phyloP scores from a whole-genome alignment of 2,113 vertebrate genomes.

The Phrynosoma blainvillii region DNA sequence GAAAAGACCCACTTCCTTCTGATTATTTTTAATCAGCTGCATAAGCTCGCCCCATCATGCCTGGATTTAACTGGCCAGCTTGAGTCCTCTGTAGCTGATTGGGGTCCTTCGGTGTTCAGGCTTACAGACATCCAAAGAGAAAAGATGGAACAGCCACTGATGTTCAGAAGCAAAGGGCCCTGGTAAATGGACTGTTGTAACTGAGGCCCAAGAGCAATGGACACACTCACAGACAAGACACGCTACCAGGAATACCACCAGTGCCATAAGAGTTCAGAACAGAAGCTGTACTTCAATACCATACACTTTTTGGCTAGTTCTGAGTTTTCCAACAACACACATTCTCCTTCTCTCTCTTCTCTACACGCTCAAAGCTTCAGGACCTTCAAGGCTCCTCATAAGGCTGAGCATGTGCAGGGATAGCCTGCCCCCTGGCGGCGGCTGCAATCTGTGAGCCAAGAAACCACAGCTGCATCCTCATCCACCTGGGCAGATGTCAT shows the following conservation, averaged over 20 bases:
- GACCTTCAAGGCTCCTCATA: neutral
- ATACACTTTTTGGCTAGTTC: neutral
- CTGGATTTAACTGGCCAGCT: neutral
- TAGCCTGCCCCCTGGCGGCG: conserved; percentile 9
- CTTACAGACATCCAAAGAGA: neutral
- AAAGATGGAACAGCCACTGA: conserved; percentile 17
- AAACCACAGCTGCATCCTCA: neutral
- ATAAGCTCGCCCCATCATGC: neutral
- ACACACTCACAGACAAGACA: neutral
- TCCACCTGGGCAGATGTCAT: neutral
- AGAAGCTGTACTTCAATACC: neutral
- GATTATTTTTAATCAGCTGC: neutral
- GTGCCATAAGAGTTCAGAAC: neutral
- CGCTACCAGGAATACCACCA: neutral
- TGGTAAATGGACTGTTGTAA: neutral
- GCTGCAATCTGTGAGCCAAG: too few species aligned
- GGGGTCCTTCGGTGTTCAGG: too few species aligned
- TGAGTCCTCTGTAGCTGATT: too few species aligned
- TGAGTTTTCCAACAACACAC: neutral
- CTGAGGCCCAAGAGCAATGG: neutral
- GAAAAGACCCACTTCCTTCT: neutral
- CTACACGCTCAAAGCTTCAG: neutral
- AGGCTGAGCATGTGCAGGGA: neutral
- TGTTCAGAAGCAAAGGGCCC: conserved; percentile 1
- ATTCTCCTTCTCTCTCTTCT: too few species aligned